A percentile compares a stretch with the other conserved stretches of the same genome.
Evolutionary conservation across 53 echinoderm and acorn worm genomes (phyloP).

Genomic region (Glandiceps talaboti): DNA sequence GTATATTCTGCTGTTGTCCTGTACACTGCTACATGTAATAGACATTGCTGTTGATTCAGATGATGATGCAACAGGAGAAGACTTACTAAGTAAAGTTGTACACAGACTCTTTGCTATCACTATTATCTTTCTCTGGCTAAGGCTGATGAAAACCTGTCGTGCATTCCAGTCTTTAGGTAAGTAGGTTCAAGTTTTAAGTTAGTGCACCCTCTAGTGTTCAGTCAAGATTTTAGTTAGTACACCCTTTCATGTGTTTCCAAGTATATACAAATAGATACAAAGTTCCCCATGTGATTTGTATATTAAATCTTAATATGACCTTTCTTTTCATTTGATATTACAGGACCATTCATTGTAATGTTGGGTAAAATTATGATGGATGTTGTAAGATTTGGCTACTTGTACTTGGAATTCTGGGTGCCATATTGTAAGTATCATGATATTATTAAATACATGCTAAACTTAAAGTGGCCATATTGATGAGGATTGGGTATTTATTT

Average conservation of each 20-base stretch:
- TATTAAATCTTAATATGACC: too few species aligned
- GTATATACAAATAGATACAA: too few species aligned
- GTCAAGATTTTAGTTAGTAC: too few species aligned
- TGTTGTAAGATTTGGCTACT: conserved; percentile 55
- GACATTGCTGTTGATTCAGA: conserved; percentile 14
- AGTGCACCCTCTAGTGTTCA: too few species aligned
- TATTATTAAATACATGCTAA: too few species aligned
- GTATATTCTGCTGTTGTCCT: conserved; percentile 44
- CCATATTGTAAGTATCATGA: conserved; percentile 63
- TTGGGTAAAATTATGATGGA: conserved; percentile 65
- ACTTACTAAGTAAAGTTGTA: conserved; percentile 22
- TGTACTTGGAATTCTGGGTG: conserved; percentile 76
- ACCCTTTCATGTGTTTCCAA: too few species aligned
- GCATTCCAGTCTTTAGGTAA: conserved; percentile 68
- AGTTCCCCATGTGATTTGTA: too few species aligned
- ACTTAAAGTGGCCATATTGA: too few species aligned
- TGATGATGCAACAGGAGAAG: conserved; percentile 1
- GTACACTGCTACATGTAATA: conserved; percentile 27
- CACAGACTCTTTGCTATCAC: conserved; percentile 54
- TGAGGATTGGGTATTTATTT: too few species aligned
- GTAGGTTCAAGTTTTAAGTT: too few species aligned
- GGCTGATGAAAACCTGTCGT: conserved; percentile 78
- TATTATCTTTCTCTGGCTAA: conserved; percentile 74
- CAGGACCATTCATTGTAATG: conserved; percentile 97
- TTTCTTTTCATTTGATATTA: too few species aligned